Evolutionary conservation across 2,888 invertebrate species (phyloP).

Genomic region (Keiferia lycopersicella): DNA sequence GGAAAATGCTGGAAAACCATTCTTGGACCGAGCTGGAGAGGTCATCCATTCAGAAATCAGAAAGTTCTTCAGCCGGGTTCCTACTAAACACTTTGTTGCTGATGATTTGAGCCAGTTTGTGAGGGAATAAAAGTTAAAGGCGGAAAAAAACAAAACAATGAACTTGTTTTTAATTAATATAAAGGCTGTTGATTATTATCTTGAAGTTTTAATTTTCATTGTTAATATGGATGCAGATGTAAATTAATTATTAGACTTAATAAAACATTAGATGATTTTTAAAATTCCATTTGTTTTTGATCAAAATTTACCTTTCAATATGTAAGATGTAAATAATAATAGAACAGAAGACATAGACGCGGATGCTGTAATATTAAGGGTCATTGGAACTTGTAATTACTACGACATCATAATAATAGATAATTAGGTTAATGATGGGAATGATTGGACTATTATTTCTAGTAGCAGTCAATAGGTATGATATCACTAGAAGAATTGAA

Average conservation of each 20-base stretch:
- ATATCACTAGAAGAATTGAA: not conserved
- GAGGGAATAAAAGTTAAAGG: slow-evolving; percentile 16
- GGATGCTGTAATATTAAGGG: slow-evolving; percentile 4
- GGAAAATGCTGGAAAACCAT: slow-evolving; percentile 37
- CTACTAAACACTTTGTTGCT: slow-evolving; percentile 39
- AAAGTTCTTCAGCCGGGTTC: slow-evolving; percentile 39
- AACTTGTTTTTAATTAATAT: too few species aligned
- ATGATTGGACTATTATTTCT: slow-evolving; percentile 1
- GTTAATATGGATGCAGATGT: too few species aligned
- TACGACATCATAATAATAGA: slow-evolving; percentile 4
- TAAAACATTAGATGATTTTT: too few species aligned
- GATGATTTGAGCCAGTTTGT: slow-evolving; percentile 43
- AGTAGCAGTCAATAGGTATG: not conserved
- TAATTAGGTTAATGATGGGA: slow-evolving; percentile 2
- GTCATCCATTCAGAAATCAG: slow-evolving; percentile 31
- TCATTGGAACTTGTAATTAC: slow-evolving; percentile 3
- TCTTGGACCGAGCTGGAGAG: slow-evolving; percentile 42
- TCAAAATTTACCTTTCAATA: too few species aligned
- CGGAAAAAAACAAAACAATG: too few species aligned
- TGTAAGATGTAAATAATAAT: too few species aligned
- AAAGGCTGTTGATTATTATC: too few species aligned
- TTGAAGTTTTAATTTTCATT: too few species aligned
- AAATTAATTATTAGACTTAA: too few species aligned
- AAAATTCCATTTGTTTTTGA: too few species aligned
- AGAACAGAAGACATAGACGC: not conserved